These are phyloP conservation scores for Crocidura indochinensis DNA, from an alignment of 2,797 vertebrate genomes.

Conservation along the genomic window DNA sequence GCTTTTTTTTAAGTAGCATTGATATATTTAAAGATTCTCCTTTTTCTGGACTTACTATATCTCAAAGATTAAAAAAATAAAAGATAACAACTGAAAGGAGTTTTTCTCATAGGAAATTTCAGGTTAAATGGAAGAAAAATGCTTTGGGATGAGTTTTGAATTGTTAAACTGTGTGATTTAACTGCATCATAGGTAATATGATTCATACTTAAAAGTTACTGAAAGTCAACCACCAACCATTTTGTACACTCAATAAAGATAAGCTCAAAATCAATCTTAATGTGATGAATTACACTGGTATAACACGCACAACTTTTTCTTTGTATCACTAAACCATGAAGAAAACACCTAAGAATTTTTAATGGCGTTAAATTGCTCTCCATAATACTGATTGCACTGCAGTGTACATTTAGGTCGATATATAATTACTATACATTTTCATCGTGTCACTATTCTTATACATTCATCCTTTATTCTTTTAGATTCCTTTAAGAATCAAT, in stretches of 20 bases:
- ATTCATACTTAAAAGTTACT: conserved; percentile 52
- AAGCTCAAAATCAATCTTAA: conserved; percentile 71
- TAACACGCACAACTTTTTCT: conserved; percentile 78
- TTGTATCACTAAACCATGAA: conserved; percentile 74
- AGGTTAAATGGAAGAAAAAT: neutral
- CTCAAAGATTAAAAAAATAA: neutral
- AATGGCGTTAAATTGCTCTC: conserved; percentile 81
- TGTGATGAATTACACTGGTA: conserved; percentile 68
- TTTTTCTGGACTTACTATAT: conserved; percentile 10
- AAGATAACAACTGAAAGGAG: neutral
- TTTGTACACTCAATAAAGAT: conserved; percentile 60
- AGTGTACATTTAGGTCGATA: conserved; percentile 83
- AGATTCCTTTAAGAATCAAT: conserved; percentile 82
- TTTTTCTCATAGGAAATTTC: neutral
- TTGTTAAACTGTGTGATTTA: neutral
- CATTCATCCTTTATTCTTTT: conserved; percentile 79
- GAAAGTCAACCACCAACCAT: conserved; percentile 66
- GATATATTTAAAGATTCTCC: neutral
- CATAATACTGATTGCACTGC: conserved; percentile 79
- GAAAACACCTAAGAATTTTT: conserved; percentile 78
- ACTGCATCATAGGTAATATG: neutral
- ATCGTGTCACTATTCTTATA: conserved; percentile 84
- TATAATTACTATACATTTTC: conserved; percentile 86
- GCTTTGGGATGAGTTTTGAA: neutral
- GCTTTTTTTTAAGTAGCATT: too few relatives aligned